These are phyloP conservation scores for Bucorvus abyssinicus DNA, from an alignment of 2,797 vertebrate genomes.

Conservation along the genomic window DNA sequence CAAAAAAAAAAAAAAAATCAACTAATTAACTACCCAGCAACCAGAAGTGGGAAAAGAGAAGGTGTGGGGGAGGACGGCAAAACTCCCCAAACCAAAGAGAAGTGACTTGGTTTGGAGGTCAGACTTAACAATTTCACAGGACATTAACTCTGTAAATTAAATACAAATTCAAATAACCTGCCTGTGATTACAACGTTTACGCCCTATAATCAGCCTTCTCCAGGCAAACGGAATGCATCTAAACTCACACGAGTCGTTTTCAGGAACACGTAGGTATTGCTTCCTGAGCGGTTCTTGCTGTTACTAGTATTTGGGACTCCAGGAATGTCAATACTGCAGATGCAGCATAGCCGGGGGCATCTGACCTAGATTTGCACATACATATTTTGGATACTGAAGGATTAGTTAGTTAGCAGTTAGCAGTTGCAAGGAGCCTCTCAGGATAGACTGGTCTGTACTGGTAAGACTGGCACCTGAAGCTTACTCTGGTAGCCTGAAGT, in stretches of 20 bases:
- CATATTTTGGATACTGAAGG: background rate
- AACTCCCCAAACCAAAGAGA: background rate
- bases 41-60: background rate
- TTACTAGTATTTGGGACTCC: background rate
- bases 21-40: background rate
- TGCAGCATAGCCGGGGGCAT: background rate
- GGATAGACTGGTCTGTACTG: background rate
- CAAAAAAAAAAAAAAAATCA: background rate
- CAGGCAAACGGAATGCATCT: background rate
- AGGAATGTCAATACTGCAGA: background rate
- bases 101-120: constrained; percentile 25
- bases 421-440: background rate
- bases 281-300: background rate
- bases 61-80: background rate
- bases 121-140: constrained; percentile 20
- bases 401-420: background rate
- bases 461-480: background rate
- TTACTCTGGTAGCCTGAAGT: background rate
- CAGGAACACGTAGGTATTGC: background rate
- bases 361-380: background rate
- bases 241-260: background rate
- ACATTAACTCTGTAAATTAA: constrained; percentile 30
- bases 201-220: background rate
- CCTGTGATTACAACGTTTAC: background rate
- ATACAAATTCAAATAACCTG: constrained; percentile 28